Conservation (phyloP, 2,888 invertebrate species). For the Cylloceria caligata region DNA sequence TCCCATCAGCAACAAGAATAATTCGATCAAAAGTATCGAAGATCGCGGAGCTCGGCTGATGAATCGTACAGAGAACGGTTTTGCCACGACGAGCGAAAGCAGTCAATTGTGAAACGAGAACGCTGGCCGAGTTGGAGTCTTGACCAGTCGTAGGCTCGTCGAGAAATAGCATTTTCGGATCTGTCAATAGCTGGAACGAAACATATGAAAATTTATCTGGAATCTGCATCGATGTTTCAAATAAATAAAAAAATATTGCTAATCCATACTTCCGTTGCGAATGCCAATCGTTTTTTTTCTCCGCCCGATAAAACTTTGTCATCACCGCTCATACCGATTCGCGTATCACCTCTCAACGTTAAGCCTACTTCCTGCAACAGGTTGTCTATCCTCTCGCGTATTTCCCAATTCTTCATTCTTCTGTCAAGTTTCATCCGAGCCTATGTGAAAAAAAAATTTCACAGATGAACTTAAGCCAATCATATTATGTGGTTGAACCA, state of each 20-base stretch:
- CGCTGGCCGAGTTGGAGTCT: conserved; percentile 96
- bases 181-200: conserved; percentile 90
- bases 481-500: no score
- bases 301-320: conserved; percentile 96
- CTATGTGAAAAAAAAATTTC: conserved; percentile 84
- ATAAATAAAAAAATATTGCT: no score
- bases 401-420: conserved; percentile 87
- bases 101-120: conserved; percentile 90
- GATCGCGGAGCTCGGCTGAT: conserved; percentile 96
- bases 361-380: conserved; percentile 91
- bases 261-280: conserved; percentile 96
- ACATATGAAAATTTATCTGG: conserved; percentile 14
- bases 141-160: conserved; percentile 98
- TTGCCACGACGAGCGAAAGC: conserved; percentile 91
- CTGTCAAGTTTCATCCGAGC: conserved; percentile 93
- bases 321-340: conserved; percentile 92
- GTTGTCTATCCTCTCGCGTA: conserved; percentile 89
- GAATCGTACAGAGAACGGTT: conserved; percentile 96
- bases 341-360: conserved; percentile 89
- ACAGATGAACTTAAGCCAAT: no score
- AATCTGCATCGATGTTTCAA: background rate
- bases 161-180: conserved; percentile 96
- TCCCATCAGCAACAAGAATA: conserved; percentile 94
- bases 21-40: conserved; percentile 93
- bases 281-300: conserved; percentile 95